Conservation (phyloP, 2,797 vertebrate genomes). For the Thunnus albacares region DNA sequence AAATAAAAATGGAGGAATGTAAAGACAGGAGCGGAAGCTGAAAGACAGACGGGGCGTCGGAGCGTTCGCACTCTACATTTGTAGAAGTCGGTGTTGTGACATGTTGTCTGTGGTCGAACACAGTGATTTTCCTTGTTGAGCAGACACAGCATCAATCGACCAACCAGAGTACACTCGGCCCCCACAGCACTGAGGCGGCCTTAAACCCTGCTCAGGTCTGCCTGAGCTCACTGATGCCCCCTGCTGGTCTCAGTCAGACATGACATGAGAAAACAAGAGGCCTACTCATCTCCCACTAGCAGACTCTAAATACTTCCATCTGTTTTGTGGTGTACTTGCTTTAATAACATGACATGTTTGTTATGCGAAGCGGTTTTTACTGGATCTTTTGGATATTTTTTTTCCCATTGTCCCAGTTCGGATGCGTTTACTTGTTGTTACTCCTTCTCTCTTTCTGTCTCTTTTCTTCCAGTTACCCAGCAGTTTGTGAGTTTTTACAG, state of each 20-base stretch:
- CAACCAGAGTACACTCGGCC: slow-evolving; percentile 42
- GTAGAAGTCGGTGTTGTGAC: slow-evolving; percentile 24
- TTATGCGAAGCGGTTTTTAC: slow-evolving; percentile 2
- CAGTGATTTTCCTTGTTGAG: slow-evolving; percentile 56
- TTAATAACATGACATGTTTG: slow-evolving; percentile 12
- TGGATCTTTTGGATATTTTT: slow-evolving; percentile 1
- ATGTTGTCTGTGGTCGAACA: slow-evolving; percentile 30
- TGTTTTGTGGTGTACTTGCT: slow-evolving; percentile 34
- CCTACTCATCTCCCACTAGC: slow-evolving; percentile 37
- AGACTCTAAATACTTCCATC: slow-evolving; percentile 26
- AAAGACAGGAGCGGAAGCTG: slow-evolving; percentile 15
- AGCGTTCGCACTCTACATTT: background rate
- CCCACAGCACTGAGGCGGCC: slow-evolving; percentile 45
- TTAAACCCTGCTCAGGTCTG: slow-evolving; percentile 25
- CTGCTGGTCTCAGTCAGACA: slow-evolving; percentile 60
- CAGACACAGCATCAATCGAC: slow-evolving; percentile 50
- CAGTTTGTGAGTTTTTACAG: slow-evolving; percentile 98
- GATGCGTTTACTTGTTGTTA: slow-evolving; percentile 3
- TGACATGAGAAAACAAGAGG: slow-evolving; percentile 34
- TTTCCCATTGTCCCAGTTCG: background rate
- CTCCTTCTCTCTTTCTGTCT: background rate
- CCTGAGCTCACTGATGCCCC: slow-evolving; percentile 45
- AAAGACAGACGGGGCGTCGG: slow-evolving; percentile 5
- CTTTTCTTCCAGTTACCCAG: slow-evolving; percentile 90
- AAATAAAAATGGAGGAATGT: slow-evolving; percentile 26